phyloP scores from a whole-genome alignment of 2,113 vertebrate species.

The Nothobranchius furzeri region DNA sequence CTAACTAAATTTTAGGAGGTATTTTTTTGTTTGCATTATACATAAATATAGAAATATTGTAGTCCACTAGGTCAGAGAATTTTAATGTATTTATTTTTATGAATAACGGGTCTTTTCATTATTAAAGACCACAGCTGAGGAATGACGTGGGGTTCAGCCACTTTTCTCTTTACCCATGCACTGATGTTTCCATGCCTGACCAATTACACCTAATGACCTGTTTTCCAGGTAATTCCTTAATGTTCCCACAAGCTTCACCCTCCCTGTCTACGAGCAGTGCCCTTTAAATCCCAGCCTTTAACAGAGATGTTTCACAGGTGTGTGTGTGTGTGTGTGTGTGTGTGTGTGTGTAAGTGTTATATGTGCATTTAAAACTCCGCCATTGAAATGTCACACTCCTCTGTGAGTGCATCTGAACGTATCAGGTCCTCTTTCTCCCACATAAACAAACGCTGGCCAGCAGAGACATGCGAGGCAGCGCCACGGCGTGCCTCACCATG shows the following conservation, averaged over 20 bases:
- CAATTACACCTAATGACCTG: slow-evolving; percentile 37
- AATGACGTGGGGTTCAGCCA: slow-evolving; percentile 3
- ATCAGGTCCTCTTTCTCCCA: slow-evolving; percentile 11
- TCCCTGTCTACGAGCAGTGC: background rate
- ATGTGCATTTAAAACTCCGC: background rate
- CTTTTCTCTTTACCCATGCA: slow-evolving; percentile 4
- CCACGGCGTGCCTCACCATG: slow-evolving; percentile 40
- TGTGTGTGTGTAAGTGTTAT: too few relatives aligned
- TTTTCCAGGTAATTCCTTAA: slow-evolving; percentile 21
- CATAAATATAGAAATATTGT: too few relatives aligned
- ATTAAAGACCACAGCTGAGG: background rate
- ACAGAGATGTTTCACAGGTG: slow-evolving; percentile 1
- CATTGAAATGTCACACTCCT: slow-evolving; percentile 7
- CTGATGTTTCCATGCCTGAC: slow-evolving; percentile 14
- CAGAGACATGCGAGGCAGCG: slow-evolving; percentile 44
- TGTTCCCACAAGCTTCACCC: slow-evolving; percentile 5
- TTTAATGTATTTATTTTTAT: too few relatives aligned
- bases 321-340: background rate
- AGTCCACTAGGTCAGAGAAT: too few relatives aligned
- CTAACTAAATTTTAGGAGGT: too few relatives aligned
- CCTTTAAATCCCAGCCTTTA: slow-evolving; percentile 18
- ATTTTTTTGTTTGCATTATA: too few relatives aligned
- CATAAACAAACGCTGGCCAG: slow-evolving; percentile 49
- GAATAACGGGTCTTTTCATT: background rate
- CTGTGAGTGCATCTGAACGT: slow-evolving; percentile 12